Base-by-base conservation (phyloP, 2,113 vertebrate genomes). In the Aspiorhynchus laticeps region DNA sequence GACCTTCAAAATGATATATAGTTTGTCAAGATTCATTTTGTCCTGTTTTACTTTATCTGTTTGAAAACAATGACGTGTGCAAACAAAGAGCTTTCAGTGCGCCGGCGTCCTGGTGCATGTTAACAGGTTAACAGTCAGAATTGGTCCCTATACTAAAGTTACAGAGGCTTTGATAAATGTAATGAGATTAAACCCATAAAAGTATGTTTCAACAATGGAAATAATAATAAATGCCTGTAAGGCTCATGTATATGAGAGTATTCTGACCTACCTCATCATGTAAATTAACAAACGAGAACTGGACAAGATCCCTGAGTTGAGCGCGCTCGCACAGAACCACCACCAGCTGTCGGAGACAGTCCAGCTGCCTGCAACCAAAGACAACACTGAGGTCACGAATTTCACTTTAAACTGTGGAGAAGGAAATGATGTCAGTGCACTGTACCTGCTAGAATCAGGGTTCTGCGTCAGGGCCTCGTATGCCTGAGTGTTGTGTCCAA, bases 261-360 rank as follows among this genome's bases (percentile, higher is more conserved):
- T 73, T 38, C 9, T 38, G 19, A 73, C 69, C 33, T 24, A 99
- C 98, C 97, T 99, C 97, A 0, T 98, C 96, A 1, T 97, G 97
- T 83, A 99, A 96, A 93, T 97, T 97, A 79, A 99, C 94, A 0
- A 98, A 99, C 1, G 97, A 96, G 90, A 99, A 99, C 90, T 97
- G 96, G 51, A 99, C 97, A 53, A 99, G 94, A 87, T 99, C 97
- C 88, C 97, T 95, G 0, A 99, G 96, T 90, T 99, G 97, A 24
- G 97, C 97, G 2, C 97, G 96, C 85, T 99, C 97, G 10, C 98
- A 99, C 33, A 99, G 94, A 87, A 99, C 96, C 28, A 99, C 97
- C 53, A 99, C 98, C 88, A 99, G 93, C 94, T 99, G 97, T 67
- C 98, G 96, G 53, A 99, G 94, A 91, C 98, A 99, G 86, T 99